Evolutionary conservation across 23 tunicate genomes (phyloP), one percentile per base, ranked within the genome.

Genomic region (Styela clava): DNA sequence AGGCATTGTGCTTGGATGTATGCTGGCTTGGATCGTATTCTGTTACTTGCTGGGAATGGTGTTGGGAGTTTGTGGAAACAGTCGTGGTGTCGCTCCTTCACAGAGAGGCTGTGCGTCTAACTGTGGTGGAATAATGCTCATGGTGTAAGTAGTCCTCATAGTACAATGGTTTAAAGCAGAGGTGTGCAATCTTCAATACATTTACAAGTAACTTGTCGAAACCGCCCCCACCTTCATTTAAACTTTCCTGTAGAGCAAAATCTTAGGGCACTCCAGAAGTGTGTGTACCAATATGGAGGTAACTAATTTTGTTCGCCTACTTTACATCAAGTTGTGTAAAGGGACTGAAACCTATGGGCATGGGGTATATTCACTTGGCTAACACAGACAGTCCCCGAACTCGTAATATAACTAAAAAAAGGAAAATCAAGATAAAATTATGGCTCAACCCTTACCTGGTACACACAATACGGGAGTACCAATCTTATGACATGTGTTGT

Each of bases 111-210:
- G 79, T 18, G 74, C 56, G 30, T 87, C 98, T 19, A 88, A 94
- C 71, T 85, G 88, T 36, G 98, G 94, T 1, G 98, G 98, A 30
- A 80, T 94, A 23, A 70, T 88, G 62, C 77, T 94, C 34, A 94
- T 94, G 98, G 86, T 91, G 93, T 87, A 73, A 85, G 98, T 84
- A 67, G 3, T 26, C 7, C 23, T 78, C n/a, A n/a, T n/a, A n/a
- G n/a, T n/a, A n/a, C n/a, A n/a, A n/a, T n/a, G n/a, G n/a, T n/a
- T n/a, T n/a, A n/a, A n/a, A n/a, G n/a, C n/a, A n/a, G n/a, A n/a
- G n/a, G n/a, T n/a, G n/a, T n/a, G n/a, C 61, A 34, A n/a, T 56
- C 26, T 68, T 68, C 19, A 68, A 27, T 23, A 68, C 26, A 23
- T 23, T 22, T 22, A 68, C 73, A 27, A 23, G 23, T 16, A 23